A percentile compares a stretch with the other conserved stretches of the same genome.
These are phyloP conservation scores for Fregata magnificens DNA, from an alignment of 2,113 vertebrate genomes.

Conservation along the genomic window DNA sequence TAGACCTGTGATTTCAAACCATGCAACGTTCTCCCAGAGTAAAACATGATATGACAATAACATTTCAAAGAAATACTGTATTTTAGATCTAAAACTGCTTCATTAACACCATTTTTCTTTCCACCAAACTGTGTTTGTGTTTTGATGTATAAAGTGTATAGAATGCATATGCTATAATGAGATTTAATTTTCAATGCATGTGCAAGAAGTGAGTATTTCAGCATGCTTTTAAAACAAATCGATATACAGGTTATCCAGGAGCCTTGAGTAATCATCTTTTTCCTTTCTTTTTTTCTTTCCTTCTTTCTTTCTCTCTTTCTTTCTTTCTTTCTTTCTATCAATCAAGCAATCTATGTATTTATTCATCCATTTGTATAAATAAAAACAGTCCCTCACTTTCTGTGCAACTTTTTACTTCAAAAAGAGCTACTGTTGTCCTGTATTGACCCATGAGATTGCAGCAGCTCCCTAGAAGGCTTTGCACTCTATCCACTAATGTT, in stretches of 20 bases:
- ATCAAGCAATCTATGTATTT: not conserved
- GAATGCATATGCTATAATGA: not conserved
- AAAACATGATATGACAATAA: not conserved
- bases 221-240: not conserved
- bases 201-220: constrained; percentile 4
- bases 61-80: not conserved
- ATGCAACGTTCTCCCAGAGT: not conserved
- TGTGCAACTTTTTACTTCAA: not conserved
- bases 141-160: not conserved
- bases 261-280: not conserved
- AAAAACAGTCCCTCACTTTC: not conserved
- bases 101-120: not conserved
- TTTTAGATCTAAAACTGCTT: not conserved
- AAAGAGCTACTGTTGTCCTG: not conserved
- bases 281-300: not conserved
- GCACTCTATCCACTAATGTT: not conserved
- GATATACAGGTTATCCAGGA: not conserved
- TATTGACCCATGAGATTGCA: not conserved
- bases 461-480: not conserved
- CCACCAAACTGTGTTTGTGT: not conserved
- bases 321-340: not conserved
- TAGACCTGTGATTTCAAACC: constrained; percentile 1
- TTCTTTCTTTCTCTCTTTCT: not conserved
- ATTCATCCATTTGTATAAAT: not conserved
- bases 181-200: not conserved